Base-by-base conservation (phyloP, 1,140 invertebrate species). In the Caenorhabditis remanei region DNA sequence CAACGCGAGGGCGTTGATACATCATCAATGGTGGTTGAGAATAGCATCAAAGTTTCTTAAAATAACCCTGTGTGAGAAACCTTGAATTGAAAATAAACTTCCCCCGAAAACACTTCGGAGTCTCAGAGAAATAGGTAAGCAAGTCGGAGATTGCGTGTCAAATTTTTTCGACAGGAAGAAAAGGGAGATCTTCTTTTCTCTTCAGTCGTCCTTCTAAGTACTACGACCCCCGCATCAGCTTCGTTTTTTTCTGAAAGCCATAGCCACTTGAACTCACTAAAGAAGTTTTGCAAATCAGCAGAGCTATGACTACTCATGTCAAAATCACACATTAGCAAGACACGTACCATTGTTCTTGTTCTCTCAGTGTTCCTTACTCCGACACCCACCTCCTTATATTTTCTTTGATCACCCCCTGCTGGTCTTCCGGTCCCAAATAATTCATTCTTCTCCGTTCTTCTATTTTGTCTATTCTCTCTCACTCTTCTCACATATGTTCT, bases 1-100 rank as follows among this genome's bases (percentile, higher is more conserved):
- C 67, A 75, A 46, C 67, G 67, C 67, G 67, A 75, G 67, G 67
- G 67, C 67, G 67, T 75, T 75, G 11, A 75, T 75, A 75, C 67
- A 75, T 75, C 67, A 75, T 48, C 67, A 75, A 75, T 48, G 24
- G 63, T 32, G 40, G 43, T 75, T 24, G 67, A 75, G 67, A 75
- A 75, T 75, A 75, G 67, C 67, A 75, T 75, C 67, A 46, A 48
- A 75, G 41, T 46, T 75, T 16, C 67, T 46, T 46, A 75, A 75
- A 75, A 75, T 75, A 75, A 46, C 43, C 32, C n/a, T n/a, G 67
- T 58, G 67, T 46, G 43, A 40, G 16, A 48, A 75, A 48, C 4
- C 41, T n/a, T 8, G 16, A 11, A 14, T 13, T 13, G 13, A 32
- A 32, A 19, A 67, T 41, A 75, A 75, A 75, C 43, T 46, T 19